Evolutionary conservation across 2,888 invertebrate species (phyloP), one percentile per base, ranked within the genome.

Genomic region (Pollenia amentaria): DNA sequence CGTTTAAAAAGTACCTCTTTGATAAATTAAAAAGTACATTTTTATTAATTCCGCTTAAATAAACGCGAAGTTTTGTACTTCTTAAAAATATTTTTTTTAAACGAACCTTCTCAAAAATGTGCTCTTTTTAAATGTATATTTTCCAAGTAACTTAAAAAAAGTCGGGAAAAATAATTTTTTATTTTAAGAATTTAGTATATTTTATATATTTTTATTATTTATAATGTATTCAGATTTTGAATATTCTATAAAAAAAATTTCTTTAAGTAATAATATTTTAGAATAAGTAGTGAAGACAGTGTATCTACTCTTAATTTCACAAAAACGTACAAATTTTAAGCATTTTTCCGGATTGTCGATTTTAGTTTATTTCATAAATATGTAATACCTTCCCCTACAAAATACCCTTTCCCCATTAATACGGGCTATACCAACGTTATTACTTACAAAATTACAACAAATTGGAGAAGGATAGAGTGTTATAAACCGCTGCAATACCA

Each of bases 401-500:
- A 29, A 21, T 60, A 42, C 46, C 29, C 7, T 55, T 48, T 46
- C 11, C 16, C 48, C 16, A 46, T 53, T 12, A 48, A 73, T 44
- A 46, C 11, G 67, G 67, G 38, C 40, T 79, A 42, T 75, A 78
- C 29, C 64, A 72, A 60, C 70, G 67, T 75, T 70, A 69, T 67
- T 70, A 60, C 65, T 18, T 62, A n/a, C 53, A 65, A 21, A 55
- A 42, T 38, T 51, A 69, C 70, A 76, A 85, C 80, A 88, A 87
- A 86, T 88, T 87, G 92, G 91, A 93, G 92, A 92, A 93, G 92
- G 93, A 92, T 92, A 92, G 93, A 92, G 91, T 90, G 83, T 89
- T 89, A 76, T 70, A 72, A 65, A 84, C 11, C 77, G 83, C 82
- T 83, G 84, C 88, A 88, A 82, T 78, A 73, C 42, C 42, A 77